Base-by-base conservation (phyloP, 1,140 invertebrate genomes). In the Heliothis subflexa region DNA sequence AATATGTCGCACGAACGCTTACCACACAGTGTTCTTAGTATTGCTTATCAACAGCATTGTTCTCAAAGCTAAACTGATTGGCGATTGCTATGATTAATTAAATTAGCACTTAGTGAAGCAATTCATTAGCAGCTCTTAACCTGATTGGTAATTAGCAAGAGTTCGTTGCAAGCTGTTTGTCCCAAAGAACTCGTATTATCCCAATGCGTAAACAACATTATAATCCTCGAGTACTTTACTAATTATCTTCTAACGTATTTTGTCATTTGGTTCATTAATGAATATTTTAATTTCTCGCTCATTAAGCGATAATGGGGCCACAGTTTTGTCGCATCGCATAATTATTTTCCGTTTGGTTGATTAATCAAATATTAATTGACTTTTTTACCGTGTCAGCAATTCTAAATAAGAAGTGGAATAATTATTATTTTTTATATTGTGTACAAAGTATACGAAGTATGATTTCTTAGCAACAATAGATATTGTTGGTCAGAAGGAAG, bases 101-200 rank as follows among this genome's bases (percentile, higher is more conserved):
- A 64, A 64, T 64, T 64, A 47, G 54, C 18, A 55, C n/a, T 55
- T 55, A 55, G 61, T 45, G 11, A 33, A 33, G 40, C 62, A 21
- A 66, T 66, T 66, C 40, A 47, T 47, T 66, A 66, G 40, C 40
- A 66, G 62, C 40, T 66, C 16, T 66, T 47, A 47, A 66, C 40
- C 40, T 66, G 40, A 66, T 66, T 47, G 33, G 62, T 47, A 18
- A 47, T 66, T 66, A 47, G 61, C 18, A 16, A n/a, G 33, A 64
- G 16, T 64, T 66, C 62, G 16, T 47, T 40, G 47, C 33, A 18
- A 66, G 18, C 40, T 66, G 12, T 66, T 10, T 66, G 16, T 13
- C 3, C 62, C 11, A 40, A 10, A 40, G 61, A 45, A 40, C 40
- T 45, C 10, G 33, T 45, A 18, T 45, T 40, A 40, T 9, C 33